These are phyloP conservation scores for Drosophila ficusphila DNA, from an alignment of 1,140 invertebrate genomes.

Conservation along the genomic window DNA sequence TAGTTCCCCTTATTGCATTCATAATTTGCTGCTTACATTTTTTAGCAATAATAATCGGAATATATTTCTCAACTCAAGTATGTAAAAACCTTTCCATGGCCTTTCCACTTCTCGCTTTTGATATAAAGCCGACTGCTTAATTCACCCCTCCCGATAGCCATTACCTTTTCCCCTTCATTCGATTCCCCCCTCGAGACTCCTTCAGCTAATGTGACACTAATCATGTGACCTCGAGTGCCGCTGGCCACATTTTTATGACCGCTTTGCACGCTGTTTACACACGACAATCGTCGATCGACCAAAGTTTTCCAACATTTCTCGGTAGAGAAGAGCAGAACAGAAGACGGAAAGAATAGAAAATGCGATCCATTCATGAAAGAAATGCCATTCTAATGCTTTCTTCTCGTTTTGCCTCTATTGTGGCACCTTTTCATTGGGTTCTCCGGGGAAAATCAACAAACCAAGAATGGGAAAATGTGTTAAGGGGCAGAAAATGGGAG, in stretches of 20 bases:
- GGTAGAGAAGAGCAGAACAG: constrained; percentile 19
- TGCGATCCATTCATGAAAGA: constrained; percentile 70
- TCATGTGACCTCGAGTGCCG: constrained; percentile 74
- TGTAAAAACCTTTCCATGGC: background rate
- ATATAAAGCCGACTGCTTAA: constrained; percentile 36
- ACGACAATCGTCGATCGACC: constrained; percentile 46
- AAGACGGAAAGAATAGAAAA: constrained; percentile 25
- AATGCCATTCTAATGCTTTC: constrained; percentile 77
- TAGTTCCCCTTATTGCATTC: background rate
- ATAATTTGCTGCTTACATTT: background rate
- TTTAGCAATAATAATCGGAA: constrained; percentile 1
- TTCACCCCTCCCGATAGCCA: background rate
- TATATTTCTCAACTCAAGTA: constrained; percentile 9
- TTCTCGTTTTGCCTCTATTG: constrained; percentile 44
- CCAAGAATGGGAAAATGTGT: constrained; percentile 47
- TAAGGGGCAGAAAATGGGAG: constrained; percentile 44
- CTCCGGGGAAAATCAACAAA: constrained; percentile 51
- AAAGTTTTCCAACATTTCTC: constrained; percentile 57
- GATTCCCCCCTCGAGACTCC: background rate
- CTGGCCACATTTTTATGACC: constrained; percentile 57
- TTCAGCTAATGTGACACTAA: constrained; percentile 73
- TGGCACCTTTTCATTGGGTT: constrained; percentile 60
- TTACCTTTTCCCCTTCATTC: constrained; percentile 7
- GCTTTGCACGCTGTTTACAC: constrained; percentile 71
- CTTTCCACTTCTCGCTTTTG: constrained; percentile 29